Conservation (phyloP, 2,797 vertebrate genomes). For the Premnoplex brunnescens region DNA sequence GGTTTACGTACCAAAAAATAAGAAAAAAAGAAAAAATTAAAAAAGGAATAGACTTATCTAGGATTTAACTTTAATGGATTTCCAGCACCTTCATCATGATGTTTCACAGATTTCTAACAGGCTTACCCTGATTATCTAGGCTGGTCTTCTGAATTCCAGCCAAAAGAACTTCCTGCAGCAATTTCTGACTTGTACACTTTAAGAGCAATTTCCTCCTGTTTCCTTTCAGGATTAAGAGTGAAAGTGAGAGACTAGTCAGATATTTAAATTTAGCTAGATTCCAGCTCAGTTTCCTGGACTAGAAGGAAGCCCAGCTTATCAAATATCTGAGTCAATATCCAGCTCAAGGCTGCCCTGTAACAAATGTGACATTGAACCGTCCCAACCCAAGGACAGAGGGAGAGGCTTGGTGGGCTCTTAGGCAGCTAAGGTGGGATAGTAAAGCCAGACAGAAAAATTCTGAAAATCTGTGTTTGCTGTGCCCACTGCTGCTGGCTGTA, state of each 20-base stretch:
- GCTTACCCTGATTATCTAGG: not conserved
- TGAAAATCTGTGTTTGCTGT: not conserved
- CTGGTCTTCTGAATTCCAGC: constrained; percentile 1
- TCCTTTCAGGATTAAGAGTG: constrained; percentile 9
- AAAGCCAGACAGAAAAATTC: not conserved
- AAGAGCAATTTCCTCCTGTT: constrained; percentile 11
- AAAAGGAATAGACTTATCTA: constrained; percentile 6
- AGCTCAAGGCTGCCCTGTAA: not conserved
- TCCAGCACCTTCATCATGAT: not conserved
- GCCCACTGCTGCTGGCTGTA: not conserved
- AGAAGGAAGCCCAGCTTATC: not conserved
- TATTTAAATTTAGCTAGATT: not conserved
- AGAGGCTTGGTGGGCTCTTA: not conserved
- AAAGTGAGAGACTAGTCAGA: not conserved
- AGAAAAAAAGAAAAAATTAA: not conserved
- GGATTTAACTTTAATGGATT: constrained; percentile 42
- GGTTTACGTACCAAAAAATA: constrained; percentile 51
- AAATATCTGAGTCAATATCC: not conserved
- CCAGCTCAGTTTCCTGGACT: not conserved
- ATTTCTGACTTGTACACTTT: not conserved
- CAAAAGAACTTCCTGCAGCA: not conserved
- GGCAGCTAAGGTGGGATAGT: not conserved
- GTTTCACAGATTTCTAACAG: constrained; percentile 6
- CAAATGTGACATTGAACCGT: not conserved
- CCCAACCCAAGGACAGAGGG: not conserved